phyloP scores from a whole-genome alignment of 2,113 vertebrate genomes.

The Rafetus swinhoei region DNA sequence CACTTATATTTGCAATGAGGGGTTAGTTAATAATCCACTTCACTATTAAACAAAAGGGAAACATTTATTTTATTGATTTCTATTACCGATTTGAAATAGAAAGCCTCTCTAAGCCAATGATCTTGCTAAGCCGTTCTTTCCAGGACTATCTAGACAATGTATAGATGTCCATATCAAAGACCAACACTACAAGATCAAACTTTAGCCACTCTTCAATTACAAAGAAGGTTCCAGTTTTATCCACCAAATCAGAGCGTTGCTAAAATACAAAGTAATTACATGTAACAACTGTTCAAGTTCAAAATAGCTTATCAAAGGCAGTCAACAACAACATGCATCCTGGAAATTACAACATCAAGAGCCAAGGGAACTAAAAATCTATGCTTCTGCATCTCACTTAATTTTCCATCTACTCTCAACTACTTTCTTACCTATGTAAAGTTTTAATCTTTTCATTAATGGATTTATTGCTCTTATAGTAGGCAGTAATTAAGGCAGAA shows the following conservation, averaged over 20 bases:
- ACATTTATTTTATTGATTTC: not conserved
- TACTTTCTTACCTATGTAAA: not conserved
- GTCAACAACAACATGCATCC: not conserved
- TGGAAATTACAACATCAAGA: not conserved
- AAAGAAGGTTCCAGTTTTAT: not conserved
- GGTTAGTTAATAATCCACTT: not conserved
- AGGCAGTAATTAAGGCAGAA: not conserved
- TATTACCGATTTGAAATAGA: not conserved
- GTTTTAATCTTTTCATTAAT: not conserved
- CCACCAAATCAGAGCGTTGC: not conserved
- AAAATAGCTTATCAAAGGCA: not conserved
- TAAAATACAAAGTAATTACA: not conserved
- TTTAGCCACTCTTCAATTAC: not conserved
- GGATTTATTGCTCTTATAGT: not conserved
- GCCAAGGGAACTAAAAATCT: not conserved
- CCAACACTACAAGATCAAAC: not conserved
- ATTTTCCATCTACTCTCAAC: not conserved
- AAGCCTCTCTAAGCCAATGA: not conserved
- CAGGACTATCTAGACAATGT: not conserved
- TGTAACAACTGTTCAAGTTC: not conserved
- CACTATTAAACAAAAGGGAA: not conserved
- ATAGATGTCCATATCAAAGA: not conserved
- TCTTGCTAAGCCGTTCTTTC: not conserved
- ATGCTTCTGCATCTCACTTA: not conserved
- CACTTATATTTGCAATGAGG: not conserved